These are phyloP conservation scores for Luffia ferchaultella DNA, from an alignment of 2,888 invertebrate species.

Conservation along the genomic window DNA sequence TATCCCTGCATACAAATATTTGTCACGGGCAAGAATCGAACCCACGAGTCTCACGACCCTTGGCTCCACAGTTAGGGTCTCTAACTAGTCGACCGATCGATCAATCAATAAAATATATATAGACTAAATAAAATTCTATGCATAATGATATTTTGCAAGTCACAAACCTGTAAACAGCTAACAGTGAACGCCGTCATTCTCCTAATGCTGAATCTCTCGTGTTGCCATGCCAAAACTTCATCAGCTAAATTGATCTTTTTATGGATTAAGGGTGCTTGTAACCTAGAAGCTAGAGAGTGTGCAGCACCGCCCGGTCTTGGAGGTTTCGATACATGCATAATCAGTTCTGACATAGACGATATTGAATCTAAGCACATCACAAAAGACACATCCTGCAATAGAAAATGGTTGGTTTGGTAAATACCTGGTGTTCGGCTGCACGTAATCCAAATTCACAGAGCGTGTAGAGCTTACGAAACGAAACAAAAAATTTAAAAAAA, in stretches of 20 bases:
- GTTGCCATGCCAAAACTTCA: conserved; percentile 93
- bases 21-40: no score
- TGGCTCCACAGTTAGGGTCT: no score
- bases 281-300: conserved; percentile 71
- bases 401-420: not conserved
- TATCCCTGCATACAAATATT: no score
- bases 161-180: conserved; percentile 74
- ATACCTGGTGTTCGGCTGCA: no score
- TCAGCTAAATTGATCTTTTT: conserved; percentile 98
- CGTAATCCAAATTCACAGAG: no score
- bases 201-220: conserved; percentile 94
- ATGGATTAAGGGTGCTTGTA: conserved; percentile 74
- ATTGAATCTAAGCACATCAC: conserved; percentile 90
- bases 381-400: conserved; percentile 82
- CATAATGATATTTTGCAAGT: no score
- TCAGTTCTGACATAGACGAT: conserved; percentile 70
- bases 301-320: conserved; percentile 86
- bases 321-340: conserved; percentile 96
- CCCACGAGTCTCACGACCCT: no score
- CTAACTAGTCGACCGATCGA: no score
- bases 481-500: no score
- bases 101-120: no score
- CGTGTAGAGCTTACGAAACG: no score
- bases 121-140: no score
- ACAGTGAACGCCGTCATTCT: conserved; percentile 92